Base-by-base conservation (phyloP, 2,888 invertebrate genomes). In the Xanthorhoe designata region DNA sequence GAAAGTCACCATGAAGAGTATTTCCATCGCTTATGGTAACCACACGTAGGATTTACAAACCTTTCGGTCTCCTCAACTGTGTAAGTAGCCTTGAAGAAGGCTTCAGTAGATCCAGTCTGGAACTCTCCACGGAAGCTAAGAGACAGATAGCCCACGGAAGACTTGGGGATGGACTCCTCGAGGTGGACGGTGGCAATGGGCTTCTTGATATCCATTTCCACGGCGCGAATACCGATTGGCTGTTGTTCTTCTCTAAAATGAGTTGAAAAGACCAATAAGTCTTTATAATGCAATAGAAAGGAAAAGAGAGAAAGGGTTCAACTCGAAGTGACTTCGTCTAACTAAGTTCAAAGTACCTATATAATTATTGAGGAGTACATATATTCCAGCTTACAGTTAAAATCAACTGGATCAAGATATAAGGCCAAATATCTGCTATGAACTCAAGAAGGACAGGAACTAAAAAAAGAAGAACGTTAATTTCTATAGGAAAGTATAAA, bases 51-150 rank as follows among this genome's bases (percentile, higher is more conserved):
- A 42, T 42, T 42, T 4, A 42, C 13, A 10, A 57, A 66, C 95
- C 92, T 94, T 64, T 90, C 91, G 9, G 80, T 82, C 55, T 90
- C 91, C 66, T 91, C 84, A 0, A 94, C 92, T 0, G 74, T 79
- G 78, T 96, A 97, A 50, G 93, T 94, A 35, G 95, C 95, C 78
- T 95, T 95, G 79, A 96, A 97, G 66, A 97, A 93, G 0, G 96
- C 97, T 70, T 96, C 96, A 0, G 95, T 94, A 4, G 91, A 94
- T 6, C 94, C 94, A 15, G 95, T 95, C 67, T 94, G 95, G 73
- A 97, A 87, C 61, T 92, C 94, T 0, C 97, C 97, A 65, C 94
- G 94, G 79, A 96, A 97, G 1, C 88, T 91, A 53, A 97, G 94
- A 71, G 95, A 94, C 15, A 97, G 78, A 75, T 95, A 93, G 47